A percentile compares a stretch with the other conserved stretches of the same genome.
phyloP scores from a whole-genome alignment of 1,140 invertebrate species.

The Saccostrea cuccullata region DNA sequence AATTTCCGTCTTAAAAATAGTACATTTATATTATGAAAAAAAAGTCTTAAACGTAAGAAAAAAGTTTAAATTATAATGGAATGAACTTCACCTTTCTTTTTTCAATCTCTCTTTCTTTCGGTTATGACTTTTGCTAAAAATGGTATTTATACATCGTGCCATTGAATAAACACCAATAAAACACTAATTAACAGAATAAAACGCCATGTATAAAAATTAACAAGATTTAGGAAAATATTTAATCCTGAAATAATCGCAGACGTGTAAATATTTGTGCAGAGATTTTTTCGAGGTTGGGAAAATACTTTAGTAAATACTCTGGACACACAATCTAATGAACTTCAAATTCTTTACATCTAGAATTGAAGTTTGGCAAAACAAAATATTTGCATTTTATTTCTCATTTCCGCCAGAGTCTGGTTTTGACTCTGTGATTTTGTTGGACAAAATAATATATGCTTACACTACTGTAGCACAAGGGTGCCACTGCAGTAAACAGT shows the following conservation, averaged over 20 bases:
- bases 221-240: too few species aligned
- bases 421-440: background rate
- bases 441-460: background rate
- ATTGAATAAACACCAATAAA: too few species aligned
- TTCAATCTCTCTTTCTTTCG: too few species aligned
- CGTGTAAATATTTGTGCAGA: background rate
- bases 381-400: background rate
- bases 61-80: background rate
- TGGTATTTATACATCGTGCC: too few species aligned
- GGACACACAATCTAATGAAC: conserved; percentile 16
- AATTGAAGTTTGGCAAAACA: background rate
- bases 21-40: background rate
- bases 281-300: background rate
- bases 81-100: too few species aligned
- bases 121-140: too few species aligned
- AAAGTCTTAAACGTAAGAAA: background rate
- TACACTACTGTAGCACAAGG: background rate
- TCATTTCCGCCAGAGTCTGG: background rate
- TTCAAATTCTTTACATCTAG: background rate
- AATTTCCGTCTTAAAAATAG: background rate
- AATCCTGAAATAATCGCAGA: background rate
- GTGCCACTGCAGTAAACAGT: background rate
- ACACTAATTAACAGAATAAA: too few species aligned
- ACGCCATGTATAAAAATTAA: too few species aligned
- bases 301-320: conserved; percentile 1